Evolutionary conservation across 2,797 vertebrate species (phyloP), one percentile per base, ranked within the genome.

Genomic region (Aeoliscus strigatus): DNA sequence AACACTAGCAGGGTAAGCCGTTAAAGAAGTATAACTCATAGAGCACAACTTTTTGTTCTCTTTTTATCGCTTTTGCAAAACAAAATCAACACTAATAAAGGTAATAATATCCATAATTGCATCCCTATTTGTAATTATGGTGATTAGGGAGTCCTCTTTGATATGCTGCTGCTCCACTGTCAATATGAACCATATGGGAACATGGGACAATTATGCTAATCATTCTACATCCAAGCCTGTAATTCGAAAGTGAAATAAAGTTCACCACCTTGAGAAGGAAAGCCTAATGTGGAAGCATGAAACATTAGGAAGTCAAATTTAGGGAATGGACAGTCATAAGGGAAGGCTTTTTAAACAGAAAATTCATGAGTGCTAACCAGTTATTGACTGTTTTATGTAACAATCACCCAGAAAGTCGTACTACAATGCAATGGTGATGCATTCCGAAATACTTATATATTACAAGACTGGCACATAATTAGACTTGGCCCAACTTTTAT

Each of bases 71-170:
- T 43, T 42, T 59, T 56, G 56, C 59, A 46, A 75, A 79, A 73
- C 68, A 75, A 66, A 80, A 77, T 79, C 81, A 79, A 77, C 70
- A 72, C 60, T 75, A 84, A 81, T 73, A 81, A 64, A 59, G 60
- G 55, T n/a, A 79, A 82, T 81, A 83, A 81, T 85, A 75, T 82
- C 70, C 53, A 71, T 84, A 85, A 86, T 86, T 86, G 79, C 79
- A 79, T 81, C 84, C 77, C 86, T 75, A 80, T 63, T 84, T 77
- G 75, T 74, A 84, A 82, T 87, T 84, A 84, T 53, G 60, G 76
- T 66, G 72, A 85, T 89, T 86, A 86, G 32, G 53, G 52, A 67
- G 73, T 79, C 77, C 70, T 71, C 77, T 80, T 83, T 86, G 77
- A 84, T 81, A 82, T 71, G 73, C 72, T 52, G 70, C 65, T 72